Conservation (phyloP, 2,888 invertebrate genomes). For the Cephalotes varians region DNA sequence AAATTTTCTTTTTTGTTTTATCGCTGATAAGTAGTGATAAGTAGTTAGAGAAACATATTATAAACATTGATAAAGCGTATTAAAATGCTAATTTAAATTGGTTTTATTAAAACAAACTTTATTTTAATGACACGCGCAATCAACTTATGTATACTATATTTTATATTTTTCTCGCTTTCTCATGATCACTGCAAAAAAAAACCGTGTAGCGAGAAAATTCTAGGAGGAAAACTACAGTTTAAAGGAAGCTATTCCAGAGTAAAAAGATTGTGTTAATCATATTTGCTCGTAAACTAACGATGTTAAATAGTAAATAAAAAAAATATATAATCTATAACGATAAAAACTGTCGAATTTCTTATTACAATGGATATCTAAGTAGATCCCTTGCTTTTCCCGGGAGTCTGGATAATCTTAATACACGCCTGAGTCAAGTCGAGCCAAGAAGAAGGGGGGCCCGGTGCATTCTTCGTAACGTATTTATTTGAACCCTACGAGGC, state of each 20-base stretch:
- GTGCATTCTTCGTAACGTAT: constrained; percentile 85
- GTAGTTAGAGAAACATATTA: neutral
- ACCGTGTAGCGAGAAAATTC: neutral
- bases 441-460: constrained; percentile 81
- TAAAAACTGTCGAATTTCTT: neutral
- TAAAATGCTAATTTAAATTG: neutral
- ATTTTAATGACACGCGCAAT: neutral
- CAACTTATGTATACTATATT: neutral
- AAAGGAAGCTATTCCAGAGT: neutral
- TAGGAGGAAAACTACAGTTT: neutral
- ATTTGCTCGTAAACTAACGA: neutral
- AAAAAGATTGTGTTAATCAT: neutral
- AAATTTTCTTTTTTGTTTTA: neutral
- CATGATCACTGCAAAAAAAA: neutral
- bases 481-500: constrained; percentile 83
- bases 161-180: neutral
- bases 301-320: neutral
- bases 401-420: constrained; percentile 48
- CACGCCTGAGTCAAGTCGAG: constrained; percentile 72
- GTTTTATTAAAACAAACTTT: neutral
- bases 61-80: neutral
- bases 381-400: neutral
- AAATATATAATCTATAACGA: neutral
- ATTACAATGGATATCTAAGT: neutral
- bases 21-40: neutral